These are phyloP conservation scores for Pseudopipra pipra DNA, from an alignment of 2,113 vertebrate species.

Conservation along the genomic window DNA sequence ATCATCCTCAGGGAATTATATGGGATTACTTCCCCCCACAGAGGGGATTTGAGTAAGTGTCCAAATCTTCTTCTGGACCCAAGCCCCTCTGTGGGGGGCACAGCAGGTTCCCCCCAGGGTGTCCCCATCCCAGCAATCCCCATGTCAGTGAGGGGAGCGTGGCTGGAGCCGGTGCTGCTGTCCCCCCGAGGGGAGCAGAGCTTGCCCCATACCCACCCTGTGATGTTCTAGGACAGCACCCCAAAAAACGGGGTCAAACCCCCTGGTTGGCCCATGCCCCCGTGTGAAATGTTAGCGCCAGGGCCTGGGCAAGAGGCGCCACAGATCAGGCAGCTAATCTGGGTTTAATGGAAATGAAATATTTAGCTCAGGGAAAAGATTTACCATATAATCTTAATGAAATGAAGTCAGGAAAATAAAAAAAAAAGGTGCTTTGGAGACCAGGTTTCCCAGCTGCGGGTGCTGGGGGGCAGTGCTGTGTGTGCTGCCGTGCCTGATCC, in stretches of 20 bases:
- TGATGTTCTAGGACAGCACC: neutral
- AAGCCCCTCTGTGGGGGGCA: neutral
- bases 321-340: conserved; percentile 1
- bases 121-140: neutral
- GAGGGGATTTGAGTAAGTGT: neutral
- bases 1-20: neutral
- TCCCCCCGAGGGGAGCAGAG: fast-evolving
- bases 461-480: neutral
- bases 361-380: conserved; percentile 37
- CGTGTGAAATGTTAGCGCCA: fast-evolving
- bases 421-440: neutral
- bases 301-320: neutral
- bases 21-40: fast-evolving
- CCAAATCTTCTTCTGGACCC: neutral
- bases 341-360: conserved; percentile 37
- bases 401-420: conserved; percentile 5
- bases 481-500: fast-evolving
- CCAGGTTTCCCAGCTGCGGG: neutral
- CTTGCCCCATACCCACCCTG: fast-evolving
- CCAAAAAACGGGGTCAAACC: fast-evolving
- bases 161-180: fast-evolving
- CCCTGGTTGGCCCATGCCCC: neutral
- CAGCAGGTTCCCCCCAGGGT: neutral
- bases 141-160: neutral
- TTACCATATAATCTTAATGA: conserved; percentile 26